phyloP scores from a whole-genome alignment of 2,797 vertebrate species.

The Crypturellus tataupa region DNA sequence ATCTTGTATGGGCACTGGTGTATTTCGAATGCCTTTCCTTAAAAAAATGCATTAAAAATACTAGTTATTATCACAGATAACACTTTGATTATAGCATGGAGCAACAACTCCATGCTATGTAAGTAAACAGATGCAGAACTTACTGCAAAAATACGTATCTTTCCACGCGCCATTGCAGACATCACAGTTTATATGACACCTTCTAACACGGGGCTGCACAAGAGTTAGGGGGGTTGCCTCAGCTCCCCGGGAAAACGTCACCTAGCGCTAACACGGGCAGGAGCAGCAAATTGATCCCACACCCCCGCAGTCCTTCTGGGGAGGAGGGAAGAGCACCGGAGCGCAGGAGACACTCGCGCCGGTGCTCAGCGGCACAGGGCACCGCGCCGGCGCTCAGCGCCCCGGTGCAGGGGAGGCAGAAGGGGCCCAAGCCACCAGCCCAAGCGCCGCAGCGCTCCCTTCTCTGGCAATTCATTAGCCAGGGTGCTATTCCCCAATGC shows the following conservation, averaged over 20 bases:
- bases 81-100: not conserved
- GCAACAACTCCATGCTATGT: not conserved
- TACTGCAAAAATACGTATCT: not conserved
- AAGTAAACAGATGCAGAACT: not conserved
- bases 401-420: not conserved
- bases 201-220: not conserved
- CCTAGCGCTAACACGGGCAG: not conserved
- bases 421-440: not conserved
- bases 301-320: not conserved
- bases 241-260: not conserved
- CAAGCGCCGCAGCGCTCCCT: not conserved
- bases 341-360: not conserved
- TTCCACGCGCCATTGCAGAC: not conserved
- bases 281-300: not conserved
- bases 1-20: not conserved
- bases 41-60: not conserved
- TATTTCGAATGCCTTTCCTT: not conserved
- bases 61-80: too few relatives aligned
- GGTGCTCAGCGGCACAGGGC: not conserved
- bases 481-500: too few relatives aligned
- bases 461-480: not conserved
- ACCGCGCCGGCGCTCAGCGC: rapidly evolving
- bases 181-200: not conserved
- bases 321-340: not conserved
- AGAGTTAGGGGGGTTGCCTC: not conserved